phyloP scores from a whole-genome alignment of 2,113 vertebrate genomes.

The Saguinus imperator region DNA sequence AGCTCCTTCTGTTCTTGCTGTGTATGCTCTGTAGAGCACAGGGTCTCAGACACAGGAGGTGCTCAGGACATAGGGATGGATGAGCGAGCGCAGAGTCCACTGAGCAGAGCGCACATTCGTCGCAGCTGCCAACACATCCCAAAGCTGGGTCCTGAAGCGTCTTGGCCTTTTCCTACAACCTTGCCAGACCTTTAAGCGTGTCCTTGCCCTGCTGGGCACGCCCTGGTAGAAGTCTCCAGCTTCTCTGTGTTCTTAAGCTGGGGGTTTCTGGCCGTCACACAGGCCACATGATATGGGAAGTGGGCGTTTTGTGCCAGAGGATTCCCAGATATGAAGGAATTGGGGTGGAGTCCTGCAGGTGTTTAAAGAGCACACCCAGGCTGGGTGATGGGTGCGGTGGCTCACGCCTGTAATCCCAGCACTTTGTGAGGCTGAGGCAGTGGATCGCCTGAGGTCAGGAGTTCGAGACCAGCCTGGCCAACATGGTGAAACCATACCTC shows the following conservation, averaged over 20 bases:
- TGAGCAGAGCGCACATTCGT: fast-evolving
- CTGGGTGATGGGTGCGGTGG: no score
- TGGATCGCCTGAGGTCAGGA: no score
- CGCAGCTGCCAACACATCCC: not conserved
- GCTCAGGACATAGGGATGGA: fast-evolving
- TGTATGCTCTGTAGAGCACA: not conserved
- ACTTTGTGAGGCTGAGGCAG: no score
- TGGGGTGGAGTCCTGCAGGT: not conserved
- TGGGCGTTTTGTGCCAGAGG: conserved; percentile 45
- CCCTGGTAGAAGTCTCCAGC: not conserved
- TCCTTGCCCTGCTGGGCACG: not conserved
- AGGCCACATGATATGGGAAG: conserved; percentile 17
- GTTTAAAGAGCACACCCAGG: not conserved
- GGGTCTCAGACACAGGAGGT: not conserved
- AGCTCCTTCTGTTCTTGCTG: not conserved
- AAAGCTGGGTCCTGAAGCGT: not conserved
- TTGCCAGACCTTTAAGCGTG: not conserved
- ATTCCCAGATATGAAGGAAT: not conserved
- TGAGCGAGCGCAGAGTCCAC: fast-evolving
- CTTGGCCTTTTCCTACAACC: not conserved
- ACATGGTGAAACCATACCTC: no score
- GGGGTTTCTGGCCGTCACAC: not conserved
- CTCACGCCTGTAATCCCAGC: no score
- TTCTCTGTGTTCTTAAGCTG: not conserved
- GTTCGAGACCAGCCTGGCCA: no score